A percentile compares a stretch with the other conserved stretches of the same genome.
Evolutionary conservation across 2,888 invertebrate genomes (phyloP).

Genomic region (Catonia carolina): DNA sequence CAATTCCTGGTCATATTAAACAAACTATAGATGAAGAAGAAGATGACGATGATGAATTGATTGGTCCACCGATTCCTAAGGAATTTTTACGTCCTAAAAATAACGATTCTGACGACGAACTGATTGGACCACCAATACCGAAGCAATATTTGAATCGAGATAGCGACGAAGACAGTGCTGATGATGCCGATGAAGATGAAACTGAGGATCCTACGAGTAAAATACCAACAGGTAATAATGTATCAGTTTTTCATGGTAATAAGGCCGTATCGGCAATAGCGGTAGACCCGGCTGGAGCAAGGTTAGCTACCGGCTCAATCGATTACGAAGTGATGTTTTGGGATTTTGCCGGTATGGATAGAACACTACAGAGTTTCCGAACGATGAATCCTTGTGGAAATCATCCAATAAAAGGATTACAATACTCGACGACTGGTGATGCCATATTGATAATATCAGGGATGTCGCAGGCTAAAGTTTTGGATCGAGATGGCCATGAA

Average conservation of each 20-base stretch:
- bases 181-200: constrained; percentile 35
- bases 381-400: constrained; percentile 92
- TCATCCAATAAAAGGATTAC: constrained; percentile 82
- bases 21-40: neutral
- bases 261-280: constrained; percentile 86
- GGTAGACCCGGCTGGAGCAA: constrained; percentile 89
- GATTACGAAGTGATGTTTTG: constrained; percentile 96
- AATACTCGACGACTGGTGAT: constrained; percentile 93
- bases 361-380: constrained; percentile 82
- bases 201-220: constrained; percentile 37
- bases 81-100: constrained; percentile 35
- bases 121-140: constrained; percentile 43
- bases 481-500: constrained; percentile 92
- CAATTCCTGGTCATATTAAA: constrained; percentile 14
- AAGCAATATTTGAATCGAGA: neutral
- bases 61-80: constrained; percentile 25
- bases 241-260: constrained; percentile 79
- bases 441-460: constrained; percentile 88
- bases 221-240: constrained; percentile 70
- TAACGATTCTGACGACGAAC: constrained; percentile 48
- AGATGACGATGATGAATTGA: constrained; percentile 26
- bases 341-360: constrained; percentile 99
- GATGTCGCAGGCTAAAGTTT: constrained; percentile 84
- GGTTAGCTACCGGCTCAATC: constrained; percentile 83
- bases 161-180: constrained; percentile 36